Evolutionary conservation across 2,797 vertebrate genomes (phyloP).

Genomic region (Balearica regulorum): DNA sequence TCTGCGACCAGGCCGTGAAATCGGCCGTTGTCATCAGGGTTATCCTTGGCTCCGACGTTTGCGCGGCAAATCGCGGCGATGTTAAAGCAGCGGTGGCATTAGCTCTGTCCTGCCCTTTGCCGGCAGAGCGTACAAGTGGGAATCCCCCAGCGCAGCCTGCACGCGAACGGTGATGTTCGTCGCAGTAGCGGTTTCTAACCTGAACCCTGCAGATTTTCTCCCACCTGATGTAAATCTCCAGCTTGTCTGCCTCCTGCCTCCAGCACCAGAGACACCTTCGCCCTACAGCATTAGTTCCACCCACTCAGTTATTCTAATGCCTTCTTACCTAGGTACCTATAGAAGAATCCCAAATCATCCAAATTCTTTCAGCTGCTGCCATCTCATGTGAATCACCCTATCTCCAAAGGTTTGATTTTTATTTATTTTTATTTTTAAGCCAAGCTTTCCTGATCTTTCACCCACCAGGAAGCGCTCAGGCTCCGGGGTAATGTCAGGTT

Average conservation of each 20-base stretch:
- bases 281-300: background rate
- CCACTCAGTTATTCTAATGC: background rate
- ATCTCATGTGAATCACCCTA: background rate
- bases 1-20: background rate
- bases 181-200: background rate
- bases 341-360: background rate
- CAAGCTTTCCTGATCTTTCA: background rate
- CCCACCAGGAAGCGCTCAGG: background rate
- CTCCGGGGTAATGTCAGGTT: background rate
- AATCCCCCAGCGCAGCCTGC: background rate
- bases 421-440: background rate
- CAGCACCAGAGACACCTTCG: background rate
- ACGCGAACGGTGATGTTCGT: rapidly evolving
- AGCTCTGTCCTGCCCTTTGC: background rate
- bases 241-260: background rate
- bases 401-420: background rate
- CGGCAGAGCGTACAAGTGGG: background rate
- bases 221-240: background rate
- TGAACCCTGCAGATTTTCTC: background rate
- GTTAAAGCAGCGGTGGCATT: background rate
- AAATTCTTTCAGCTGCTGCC: background rate
- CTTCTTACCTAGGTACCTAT: background rate
- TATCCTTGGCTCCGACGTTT: background rate
- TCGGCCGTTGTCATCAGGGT: rapidly evolving
- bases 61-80: background rate